Conservation (phyloP, 2,888 invertebrate species). For the Drosophila neonasuta region DNA sequence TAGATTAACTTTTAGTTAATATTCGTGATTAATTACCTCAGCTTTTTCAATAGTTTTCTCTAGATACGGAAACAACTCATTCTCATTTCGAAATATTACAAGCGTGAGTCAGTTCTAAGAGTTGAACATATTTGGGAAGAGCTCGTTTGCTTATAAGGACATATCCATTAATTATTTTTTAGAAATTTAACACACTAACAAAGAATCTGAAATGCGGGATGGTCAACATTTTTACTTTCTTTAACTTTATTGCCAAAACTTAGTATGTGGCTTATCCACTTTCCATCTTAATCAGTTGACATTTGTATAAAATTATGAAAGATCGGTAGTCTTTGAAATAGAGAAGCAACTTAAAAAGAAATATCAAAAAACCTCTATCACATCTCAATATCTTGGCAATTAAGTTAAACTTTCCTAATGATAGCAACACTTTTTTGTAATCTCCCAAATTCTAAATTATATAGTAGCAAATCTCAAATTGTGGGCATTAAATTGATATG, state of each 20-base stretch:
- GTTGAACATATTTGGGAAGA: background rate
- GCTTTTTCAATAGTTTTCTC: conserved; percentile 5
- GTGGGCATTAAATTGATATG: background rate
- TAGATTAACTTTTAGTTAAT: conserved; percentile 29
- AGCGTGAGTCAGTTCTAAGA: conserved; percentile 6
- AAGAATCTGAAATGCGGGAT: no score
- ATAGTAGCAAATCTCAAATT: background rate
- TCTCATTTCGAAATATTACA: conserved; percentile 9
- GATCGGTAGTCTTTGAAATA: no score
- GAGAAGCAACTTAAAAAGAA: no score
- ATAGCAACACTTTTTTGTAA: no score
- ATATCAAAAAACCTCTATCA: no score
- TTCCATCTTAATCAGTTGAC: background rate
- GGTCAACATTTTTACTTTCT: no score
- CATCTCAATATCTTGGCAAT: no score
- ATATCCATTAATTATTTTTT: background rate
- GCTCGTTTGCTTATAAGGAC: background rate
- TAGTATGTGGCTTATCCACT: background rate
- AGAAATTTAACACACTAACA: background rate
- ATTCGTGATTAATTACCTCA: conserved; percentile 26
- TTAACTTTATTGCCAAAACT: background rate
- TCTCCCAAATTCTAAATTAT: no score
- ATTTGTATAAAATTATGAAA: no score
- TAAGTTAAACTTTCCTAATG: no score
- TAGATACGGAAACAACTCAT: conserved; percentile 2